Evolutionary conservation across 1,140 invertebrate genomes (phyloP), one percentile per base, ranked within the genome.

Genomic region (Drosophila willistoni): DNA sequence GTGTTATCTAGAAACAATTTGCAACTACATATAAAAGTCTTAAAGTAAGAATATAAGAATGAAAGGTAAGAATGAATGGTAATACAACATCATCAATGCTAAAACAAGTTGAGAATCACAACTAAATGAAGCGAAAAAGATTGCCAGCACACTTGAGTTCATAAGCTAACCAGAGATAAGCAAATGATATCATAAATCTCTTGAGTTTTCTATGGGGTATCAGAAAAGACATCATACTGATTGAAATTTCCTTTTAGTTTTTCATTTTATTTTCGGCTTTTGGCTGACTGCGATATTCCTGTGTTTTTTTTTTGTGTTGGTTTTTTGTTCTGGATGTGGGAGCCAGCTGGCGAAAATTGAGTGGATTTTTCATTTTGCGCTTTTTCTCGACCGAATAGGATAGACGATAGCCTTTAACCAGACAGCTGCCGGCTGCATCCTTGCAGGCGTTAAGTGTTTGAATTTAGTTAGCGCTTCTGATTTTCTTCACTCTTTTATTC

Each of bases 361-460:
- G 55, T 57, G 55, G 55, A 57, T 57, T 57, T 57, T 57, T 57
- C 25, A 56, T 56, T 56, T 56, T 56, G 54, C 13, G 12, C 54
- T 56, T 55, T 55, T 55, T 29, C 22, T 12, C 29, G 29, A 29
- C 10, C 19, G 12, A 29, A 34, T 57, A 34, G 55, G 55, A 34
- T 29, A 57, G 55, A 33, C 55, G 55, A 57, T 57, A 57, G 55
- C 55, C 55, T 57, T 57, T 57, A 57, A 33, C 55, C 55, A 29
- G 55, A 33, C 59, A 61, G 59, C 59, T 61, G 36, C 59, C 17
- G 55, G 57, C 17, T 61, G 59, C 59, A 61, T 39, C 34, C 34
- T 61, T 33, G 59, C 59, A 57, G 29, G 29, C 55, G 55, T 57
- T 57, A 57, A 57, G 55, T 57, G 55, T 57, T 57, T 57, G 55